These are phyloP conservation scores for Hydropotes inermis DNA, from an alignment of 2,113 vertebrate genomes.

Conservation along the genomic window DNA sequence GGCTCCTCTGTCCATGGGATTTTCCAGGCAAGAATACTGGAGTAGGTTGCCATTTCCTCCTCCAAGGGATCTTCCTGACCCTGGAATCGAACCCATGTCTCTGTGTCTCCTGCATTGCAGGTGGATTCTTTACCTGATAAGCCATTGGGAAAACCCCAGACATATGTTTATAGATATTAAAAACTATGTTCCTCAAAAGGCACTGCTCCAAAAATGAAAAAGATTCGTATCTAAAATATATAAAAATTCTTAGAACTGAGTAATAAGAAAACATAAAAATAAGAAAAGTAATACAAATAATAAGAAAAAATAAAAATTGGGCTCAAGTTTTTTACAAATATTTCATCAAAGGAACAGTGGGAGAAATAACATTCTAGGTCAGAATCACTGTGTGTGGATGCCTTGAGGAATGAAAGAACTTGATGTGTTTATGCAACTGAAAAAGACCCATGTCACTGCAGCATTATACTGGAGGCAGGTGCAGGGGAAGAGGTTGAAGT, in stretches of 20 bases:
- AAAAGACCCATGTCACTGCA: background rate
- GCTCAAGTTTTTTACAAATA: background rate
- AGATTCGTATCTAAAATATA: background rate
- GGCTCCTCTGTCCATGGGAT: background rate
- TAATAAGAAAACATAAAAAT: background rate
- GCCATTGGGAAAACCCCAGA: background rate
- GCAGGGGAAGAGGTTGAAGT: background rate
- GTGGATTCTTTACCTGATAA: background rate
- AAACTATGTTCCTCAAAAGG: background rate
- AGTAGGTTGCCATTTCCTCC: background rate
- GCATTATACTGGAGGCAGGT: background rate
- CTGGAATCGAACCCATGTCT: background rate
- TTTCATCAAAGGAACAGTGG: background rate
- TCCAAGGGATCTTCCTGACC: background rate
- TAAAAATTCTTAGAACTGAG: background rate
- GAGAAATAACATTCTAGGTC: background rate
- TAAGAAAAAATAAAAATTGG: background rate
- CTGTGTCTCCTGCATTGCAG: background rate
- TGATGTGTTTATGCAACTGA: background rate
- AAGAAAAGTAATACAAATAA: background rate
- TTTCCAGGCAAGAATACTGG: background rate
- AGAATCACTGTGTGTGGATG: background rate
- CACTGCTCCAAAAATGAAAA: background rate
- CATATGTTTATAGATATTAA: background rate
- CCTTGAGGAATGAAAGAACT: background rate